Conservation (phyloP, 1,140 invertebrate species). For the Drosophila sulfurigaster region DNA sequence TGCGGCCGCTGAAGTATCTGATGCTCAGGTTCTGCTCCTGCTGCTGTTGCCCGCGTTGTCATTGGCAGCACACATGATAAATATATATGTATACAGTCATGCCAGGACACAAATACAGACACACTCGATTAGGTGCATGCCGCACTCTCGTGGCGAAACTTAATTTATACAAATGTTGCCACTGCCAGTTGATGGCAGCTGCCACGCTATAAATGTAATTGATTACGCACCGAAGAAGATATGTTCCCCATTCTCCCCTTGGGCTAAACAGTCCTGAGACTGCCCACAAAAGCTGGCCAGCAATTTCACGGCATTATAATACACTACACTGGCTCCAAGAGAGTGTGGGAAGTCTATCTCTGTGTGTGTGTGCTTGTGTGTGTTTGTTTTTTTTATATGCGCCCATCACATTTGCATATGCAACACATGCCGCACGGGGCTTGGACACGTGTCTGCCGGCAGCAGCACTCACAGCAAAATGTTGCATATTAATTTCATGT, state of each 20-base stretch:
- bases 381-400: background rate
- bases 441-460: constrained; percentile 38
- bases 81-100: constrained; percentile 13
- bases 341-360: background rate
- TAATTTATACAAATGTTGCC: constrained; percentile 65
- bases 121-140: constrained; percentile 43
- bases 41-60: constrained; percentile 11
- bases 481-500: constrained; percentile 73
- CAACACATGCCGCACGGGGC: constrained; percentile 59
- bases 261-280: background rate
- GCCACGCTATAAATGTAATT: constrained; percentile 57
- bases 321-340: constrained; percentile 4
- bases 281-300: constrained; percentile 10
- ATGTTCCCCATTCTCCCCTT: background rate
- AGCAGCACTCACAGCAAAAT: constrained; percentile 60
- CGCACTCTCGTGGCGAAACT: constrained; percentile 38
- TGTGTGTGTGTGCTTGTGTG: background rate
- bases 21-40: background rate
- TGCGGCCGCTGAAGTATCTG: constrained; percentile 28
- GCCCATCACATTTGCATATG: constrained; percentile 63
- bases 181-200: constrained; percentile 39
- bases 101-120: constrained; percentile 7
- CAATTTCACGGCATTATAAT: constrained; percentile 33
- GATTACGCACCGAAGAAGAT: constrained; percentile 50
- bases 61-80: constrained; percentile 48